These are phyloP conservation scores for Ceratina calcarata DNA, from an alignment of 1,140 invertebrate species.

Conservation along the genomic window DNA sequence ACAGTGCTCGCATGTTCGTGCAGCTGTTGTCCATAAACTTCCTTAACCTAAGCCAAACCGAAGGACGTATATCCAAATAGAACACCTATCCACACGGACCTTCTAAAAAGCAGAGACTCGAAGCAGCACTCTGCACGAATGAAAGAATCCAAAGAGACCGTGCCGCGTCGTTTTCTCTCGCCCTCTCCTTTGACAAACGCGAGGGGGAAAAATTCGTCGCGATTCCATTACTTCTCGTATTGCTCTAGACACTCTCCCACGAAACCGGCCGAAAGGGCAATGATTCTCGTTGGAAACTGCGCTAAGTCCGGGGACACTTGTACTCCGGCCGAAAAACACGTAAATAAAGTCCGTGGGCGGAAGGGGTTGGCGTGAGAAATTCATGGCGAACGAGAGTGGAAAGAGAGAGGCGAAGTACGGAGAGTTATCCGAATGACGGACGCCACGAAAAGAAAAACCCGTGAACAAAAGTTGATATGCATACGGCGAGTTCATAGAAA, in stretches of 20 bases:
- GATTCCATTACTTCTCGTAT: conserved; percentile 24
- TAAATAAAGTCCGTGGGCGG: conserved; percentile 61
- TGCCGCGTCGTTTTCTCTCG: background rate
- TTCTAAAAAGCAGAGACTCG: background rate
- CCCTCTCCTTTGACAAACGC: background rate
- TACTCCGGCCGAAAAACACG: conserved; percentile 62
- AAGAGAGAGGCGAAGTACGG: background rate
- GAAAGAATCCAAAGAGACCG: background rate
- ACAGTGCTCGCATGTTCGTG: background rate
- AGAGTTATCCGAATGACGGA: conserved; percentile 63
- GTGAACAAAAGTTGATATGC: background rate
- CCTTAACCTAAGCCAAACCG: background rate
- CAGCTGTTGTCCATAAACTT: conserved; percentile 15
- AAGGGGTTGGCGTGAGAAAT: background rate
- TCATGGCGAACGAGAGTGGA: conserved; percentile 18
- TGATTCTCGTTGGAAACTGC: conserved; percentile 35
- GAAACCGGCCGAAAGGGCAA: conserved; percentile 21
- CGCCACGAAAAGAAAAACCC: conserved; percentile 60
- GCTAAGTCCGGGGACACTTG: conserved; percentile 34
- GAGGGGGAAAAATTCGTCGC: conserved; percentile 6
- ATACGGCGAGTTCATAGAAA: too few species aligned
- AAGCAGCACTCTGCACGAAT: background rate
- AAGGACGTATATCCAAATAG: conserved; percentile 9
- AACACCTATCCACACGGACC: background rate
- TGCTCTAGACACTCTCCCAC: conserved; percentile 17